Evolutionary conservation across 2,797 vertebrate genomes (phyloP).

Genomic region (Buceros bicornis): DNA sequence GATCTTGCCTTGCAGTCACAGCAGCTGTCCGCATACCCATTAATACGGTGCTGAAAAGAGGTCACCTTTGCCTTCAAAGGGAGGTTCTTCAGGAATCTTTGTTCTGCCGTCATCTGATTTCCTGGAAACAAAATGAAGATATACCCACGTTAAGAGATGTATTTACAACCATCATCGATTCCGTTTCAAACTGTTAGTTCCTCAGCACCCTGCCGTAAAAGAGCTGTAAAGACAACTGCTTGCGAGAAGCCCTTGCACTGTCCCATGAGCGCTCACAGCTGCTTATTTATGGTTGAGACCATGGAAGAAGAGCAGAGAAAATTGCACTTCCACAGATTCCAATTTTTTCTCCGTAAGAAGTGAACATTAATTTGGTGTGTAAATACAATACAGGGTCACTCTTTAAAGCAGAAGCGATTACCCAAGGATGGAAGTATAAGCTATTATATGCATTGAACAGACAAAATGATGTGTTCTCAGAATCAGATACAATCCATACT

Average conservation of each 20-base stretch:
- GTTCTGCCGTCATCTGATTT: neutral
- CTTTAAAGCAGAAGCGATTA: slow-evolving; percentile 25
- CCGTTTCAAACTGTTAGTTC: slow-evolving; percentile 6
- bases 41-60: neutral
- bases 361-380: neutral
- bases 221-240: slow-evolving; percentile 15
- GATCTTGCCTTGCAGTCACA: slow-evolving; percentile 31
- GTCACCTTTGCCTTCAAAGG: slow-evolving; percentile 42
- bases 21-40: neutral
- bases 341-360: neutral
- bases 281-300: neutral
- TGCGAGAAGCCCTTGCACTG: neutral
- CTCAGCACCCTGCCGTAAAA: neutral
- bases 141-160: neutral
- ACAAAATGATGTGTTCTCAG: neutral
- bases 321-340: neutral
- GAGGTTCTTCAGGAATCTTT: neutral
- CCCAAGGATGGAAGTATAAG: neutral
- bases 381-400: slow-evolving; percentile 44
- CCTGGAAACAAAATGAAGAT: neutral
- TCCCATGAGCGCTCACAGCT: neutral
- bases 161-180: slow-evolving; percentile 9
- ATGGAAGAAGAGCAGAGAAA: slow-evolving; percentile 12
- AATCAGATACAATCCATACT: neutral
- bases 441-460: neutral